Evolutionary conservation across 2,113 vertebrate genomes (phyloP).

Genomic region (Nothoprocta pentlandii): DNA sequence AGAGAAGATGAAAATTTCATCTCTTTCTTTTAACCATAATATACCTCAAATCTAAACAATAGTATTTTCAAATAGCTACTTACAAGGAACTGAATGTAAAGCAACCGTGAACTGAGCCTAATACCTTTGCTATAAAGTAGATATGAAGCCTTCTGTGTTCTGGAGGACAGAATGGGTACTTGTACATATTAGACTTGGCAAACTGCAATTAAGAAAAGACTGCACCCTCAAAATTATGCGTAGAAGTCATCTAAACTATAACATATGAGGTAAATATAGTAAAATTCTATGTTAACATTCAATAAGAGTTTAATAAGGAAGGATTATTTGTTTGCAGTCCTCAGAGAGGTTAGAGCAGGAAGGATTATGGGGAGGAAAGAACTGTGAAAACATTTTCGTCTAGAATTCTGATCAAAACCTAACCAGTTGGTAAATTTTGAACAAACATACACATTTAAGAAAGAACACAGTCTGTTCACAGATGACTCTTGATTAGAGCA

Average conservation of each 20-base stretch:
- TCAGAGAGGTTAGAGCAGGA: background rate
- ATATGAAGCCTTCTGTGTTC: background rate
- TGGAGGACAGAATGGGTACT: background rate
- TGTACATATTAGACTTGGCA: background rate
- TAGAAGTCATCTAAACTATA: background rate
- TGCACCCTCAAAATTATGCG: background rate
- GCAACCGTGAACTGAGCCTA: background rate
- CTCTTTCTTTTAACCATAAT: background rate
- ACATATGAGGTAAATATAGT: background rate
- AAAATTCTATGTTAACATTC: background rate
- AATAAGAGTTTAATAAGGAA: background rate
- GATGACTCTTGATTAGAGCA: slow-evolving; percentile 11
- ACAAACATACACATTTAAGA: slow-evolving; percentile 10
- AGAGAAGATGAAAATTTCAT: background rate
- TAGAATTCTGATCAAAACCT: background rate
- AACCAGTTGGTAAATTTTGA: slow-evolving; percentile 61
- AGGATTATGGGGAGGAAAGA: background rate
- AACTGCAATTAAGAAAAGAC: background rate
- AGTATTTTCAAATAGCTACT: background rate
- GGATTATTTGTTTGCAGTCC: background rate
- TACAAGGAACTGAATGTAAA: background rate
- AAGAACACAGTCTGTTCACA: slow-evolving; percentile 56
- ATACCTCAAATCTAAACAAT: background rate
- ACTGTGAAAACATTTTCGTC: slow-evolving; percentile 48
- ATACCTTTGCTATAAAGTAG: background rate